Base-by-base conservation (phyloP, 2,113 vertebrate species). In the Typhlomys cinereus region DNA sequence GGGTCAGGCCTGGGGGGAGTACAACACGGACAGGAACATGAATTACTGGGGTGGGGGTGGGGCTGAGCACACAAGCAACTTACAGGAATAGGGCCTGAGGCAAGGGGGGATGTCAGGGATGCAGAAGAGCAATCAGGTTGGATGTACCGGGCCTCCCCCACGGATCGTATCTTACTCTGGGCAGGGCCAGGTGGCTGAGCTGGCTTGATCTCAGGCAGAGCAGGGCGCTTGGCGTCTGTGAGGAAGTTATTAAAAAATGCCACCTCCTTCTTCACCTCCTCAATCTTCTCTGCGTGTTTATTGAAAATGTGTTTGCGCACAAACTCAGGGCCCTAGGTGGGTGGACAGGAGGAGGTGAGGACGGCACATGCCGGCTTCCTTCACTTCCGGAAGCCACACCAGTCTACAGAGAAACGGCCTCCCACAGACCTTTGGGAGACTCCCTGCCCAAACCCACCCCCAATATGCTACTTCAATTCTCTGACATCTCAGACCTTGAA, bases 221-320 rank as follows among this genome's bases (percentile, higher is more conserved):
- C 98, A 0, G 99, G 99, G 64, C 99, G 97, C 96, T 99, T 99
- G 41, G 98, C 99, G 48, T 99, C 99, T 95, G 99, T 99, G 41
- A 99, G 98, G 94, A 99, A 99, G 89, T 99, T 99, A 96, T 99
- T 99, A 85, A 99, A 99, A 90, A 99, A 99, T 0, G 97, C 61
- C 14, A 99, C 99, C 88, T 99, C 99, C 93, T 99, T 99, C 96
- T 99, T 99, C 36, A 99, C 99, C 95, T 99, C 99, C 92, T 99
- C 99, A 59, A 99, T 99, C 97, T 99, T 99, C 92, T 99, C 99
- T 0, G 98, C 98, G 0, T 99, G 99, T 95, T 99, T 99, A 95
- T 99, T 99, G 95, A 99, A 98, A 89, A 99, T 99, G 96, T 99
- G 99, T 71, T 99, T 99, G 34, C 98, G 98, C 17, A 99, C 99